Evolutionary conservation across 2,888 invertebrate species (phyloP).

Genomic region (Piscicola geometra): DNA sequence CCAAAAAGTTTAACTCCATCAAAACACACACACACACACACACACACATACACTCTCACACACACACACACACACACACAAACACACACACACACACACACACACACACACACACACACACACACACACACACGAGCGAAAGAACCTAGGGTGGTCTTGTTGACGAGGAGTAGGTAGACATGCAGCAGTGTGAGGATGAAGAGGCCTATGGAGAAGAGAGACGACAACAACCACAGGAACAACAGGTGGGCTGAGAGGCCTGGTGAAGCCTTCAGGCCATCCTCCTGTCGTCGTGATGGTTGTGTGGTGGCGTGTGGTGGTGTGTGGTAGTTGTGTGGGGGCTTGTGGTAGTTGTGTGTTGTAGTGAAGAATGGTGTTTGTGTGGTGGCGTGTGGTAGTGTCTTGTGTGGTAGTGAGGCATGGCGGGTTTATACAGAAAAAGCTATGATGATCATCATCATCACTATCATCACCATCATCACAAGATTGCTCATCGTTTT

Average conservation of each 20-base stretch:
- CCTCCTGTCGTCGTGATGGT: neutral
- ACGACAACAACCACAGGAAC: constrained; percentile 7
- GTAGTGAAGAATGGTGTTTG: no score
- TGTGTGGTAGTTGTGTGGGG: no score
- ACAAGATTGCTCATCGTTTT: no score
- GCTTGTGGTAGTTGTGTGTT: no score
- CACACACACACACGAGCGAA: no score
- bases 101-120: no score
- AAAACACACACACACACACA: neutral
- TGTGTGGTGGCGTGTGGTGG: no score
- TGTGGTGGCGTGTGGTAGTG: no score
- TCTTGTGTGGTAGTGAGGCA: no score
- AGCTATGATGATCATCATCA: no score
- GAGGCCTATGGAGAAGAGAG: constrained; percentile 11
- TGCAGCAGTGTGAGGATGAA: neutral
- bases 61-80: neutral
- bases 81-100: neutral
- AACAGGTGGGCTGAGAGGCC: neutral
- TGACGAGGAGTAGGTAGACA: neutral
- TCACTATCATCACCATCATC: no score
- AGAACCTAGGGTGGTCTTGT: constrained; percentile 15
- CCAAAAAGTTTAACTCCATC: neutral
- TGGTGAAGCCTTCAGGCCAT: neutral
- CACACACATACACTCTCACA: neutral
- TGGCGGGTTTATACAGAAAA: no score